Conservation (phyloP, 2,888 invertebrate species). For the Cephus nigrinus region DNA sequence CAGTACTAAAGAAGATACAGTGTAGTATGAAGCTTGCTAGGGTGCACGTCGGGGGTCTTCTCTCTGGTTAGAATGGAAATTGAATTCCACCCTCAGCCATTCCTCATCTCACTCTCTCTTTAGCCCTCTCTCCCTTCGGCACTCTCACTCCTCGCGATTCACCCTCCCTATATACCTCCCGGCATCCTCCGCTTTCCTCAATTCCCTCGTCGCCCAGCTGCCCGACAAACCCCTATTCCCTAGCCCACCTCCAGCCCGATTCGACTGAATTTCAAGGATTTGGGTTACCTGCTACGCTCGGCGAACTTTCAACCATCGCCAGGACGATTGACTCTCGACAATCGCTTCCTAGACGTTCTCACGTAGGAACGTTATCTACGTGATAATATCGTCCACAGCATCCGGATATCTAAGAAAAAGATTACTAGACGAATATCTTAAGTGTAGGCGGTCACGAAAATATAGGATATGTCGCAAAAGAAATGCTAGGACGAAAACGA, state of each 20-base stretch:
- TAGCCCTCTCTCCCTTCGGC: slow-evolving; percentile 28
- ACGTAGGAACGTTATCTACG: neutral
- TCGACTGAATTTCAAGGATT: slow-evolving; percentile 40
- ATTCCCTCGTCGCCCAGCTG: slow-evolving; percentile 2
- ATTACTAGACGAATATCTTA: neutral
- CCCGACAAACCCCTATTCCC: slow-evolving; percentile 24
- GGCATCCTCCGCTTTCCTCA: slow-evolving; percentile 10
- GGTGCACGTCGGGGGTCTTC: slow-evolving; percentile 33
- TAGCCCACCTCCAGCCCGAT: slow-evolving; percentile 32
- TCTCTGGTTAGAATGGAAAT: slow-evolving; percentile 54
- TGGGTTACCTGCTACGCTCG: slow-evolving; percentile 34
- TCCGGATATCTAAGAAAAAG: neutral
- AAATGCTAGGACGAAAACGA: neutral
- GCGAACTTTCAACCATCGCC: slow-evolving; percentile 14
- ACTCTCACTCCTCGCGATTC: slow-evolving; percentile 10
- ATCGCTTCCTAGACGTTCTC: neutral
- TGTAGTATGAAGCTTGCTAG: slow-evolving; percentile 29
- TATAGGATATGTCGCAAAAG: neutral
- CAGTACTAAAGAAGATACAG: slow-evolving; percentile 21
- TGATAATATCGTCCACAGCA: neutral
- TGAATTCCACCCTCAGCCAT: slow-evolving; percentile 49
- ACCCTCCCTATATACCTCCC: slow-evolving; percentile 12
- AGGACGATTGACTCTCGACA: slow-evolving; percentile 12
- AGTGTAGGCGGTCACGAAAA: neutral
- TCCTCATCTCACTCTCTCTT: slow-evolving; percentile 37